Base-by-base conservation (phyloP, 2,797 vertebrate species). In the Syngnathus acus region DNA sequence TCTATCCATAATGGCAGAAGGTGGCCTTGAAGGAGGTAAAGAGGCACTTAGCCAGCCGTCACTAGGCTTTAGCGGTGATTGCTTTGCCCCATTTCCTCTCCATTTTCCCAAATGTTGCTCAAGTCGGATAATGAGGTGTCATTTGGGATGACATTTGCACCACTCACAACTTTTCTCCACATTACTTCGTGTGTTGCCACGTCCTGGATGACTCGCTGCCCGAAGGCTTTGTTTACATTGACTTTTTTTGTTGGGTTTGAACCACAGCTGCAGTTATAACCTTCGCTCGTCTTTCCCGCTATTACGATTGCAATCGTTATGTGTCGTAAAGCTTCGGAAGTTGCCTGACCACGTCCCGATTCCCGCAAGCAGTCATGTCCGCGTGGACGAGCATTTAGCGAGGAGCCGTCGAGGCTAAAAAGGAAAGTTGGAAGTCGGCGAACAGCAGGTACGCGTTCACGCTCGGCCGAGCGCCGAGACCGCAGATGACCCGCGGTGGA, bases 401-500 rank as follows among this genome's bases (percentile, higher is more conserved):
- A 76, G 86, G 83, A 89, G 84, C 81, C 73, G 84, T 80, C 74
- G 13, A 61, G 42, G 60, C 60, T 26, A 45, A 47, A 48, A 62
- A 42, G 60, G 42, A 62, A 45, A 60, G 88, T 90, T n/a, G 50
- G n/a, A 53, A 53, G 50, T 53, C n/a, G n/a, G 50, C 8, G n/a
- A 88, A 87, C 75, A 3, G 91, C 93, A 94, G 93, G 92, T 93
- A 93, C 91, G 89, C 91, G 85, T 93, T 92, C 90, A 94, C 83
- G 92, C 92, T 91, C 87, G 84, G 83, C 86, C 88, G 89, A 87
- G 64, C 70, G 60, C 9, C 7, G 80, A 68, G 23, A 89, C 88
- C 90, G 81, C 90, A 90, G 91, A 90, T 94, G 95, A 97, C 94
- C 94, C 92, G 91, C 90, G 92, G 90, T 91, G 92, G 89, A 93